Conservation (phyloP, 2,888 invertebrate species). For the Antheraea yamamai region DNA sequence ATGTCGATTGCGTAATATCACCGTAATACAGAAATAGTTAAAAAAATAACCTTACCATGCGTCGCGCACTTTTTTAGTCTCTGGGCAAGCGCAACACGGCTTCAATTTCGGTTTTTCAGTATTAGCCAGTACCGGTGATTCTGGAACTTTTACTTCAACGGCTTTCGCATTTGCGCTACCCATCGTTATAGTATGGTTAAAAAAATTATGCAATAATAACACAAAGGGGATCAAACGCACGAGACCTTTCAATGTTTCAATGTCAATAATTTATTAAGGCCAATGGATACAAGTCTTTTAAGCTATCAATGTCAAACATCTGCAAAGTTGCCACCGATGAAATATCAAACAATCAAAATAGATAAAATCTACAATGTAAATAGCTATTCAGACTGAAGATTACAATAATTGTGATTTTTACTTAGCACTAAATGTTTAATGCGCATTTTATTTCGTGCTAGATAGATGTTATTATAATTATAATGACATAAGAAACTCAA, state of each 20-base stretch:
- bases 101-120: slow-evolving; percentile 90
- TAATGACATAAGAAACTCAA: too few species aligned
- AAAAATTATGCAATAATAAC: slow-evolving; percentile 26
- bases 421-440: too few species aligned
- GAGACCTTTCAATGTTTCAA: slow-evolving; percentile 4
- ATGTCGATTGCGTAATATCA: slow-evolving; percentile 83
- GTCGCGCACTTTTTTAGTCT: slow-evolving; percentile 95
- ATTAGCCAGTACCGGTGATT: slow-evolving; percentile 53
- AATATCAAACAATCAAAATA: too few species aligned
- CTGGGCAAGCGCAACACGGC: slow-evolving; percentile 98
- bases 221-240: not conserved
- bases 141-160: slow-evolving; percentile 60
- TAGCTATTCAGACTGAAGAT: too few species aligned
- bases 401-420: too few species aligned
- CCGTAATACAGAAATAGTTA: slow-evolving; percentile 69
- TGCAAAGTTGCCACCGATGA: too few species aligned
- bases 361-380: too few species aligned
- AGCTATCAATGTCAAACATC: too few species aligned
- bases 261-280: not conserved
- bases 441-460: too few species aligned
- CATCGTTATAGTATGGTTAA: slow-evolving; percentile 46
- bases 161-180: slow-evolving; percentile 74
- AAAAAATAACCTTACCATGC: slow-evolving; percentile 87
- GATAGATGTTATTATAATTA: too few species aligned
- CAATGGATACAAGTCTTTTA: too few species aligned